phyloP scores from a whole-genome alignment of 2,113 vertebrate species.

The Ameiurus melas region DNA sequence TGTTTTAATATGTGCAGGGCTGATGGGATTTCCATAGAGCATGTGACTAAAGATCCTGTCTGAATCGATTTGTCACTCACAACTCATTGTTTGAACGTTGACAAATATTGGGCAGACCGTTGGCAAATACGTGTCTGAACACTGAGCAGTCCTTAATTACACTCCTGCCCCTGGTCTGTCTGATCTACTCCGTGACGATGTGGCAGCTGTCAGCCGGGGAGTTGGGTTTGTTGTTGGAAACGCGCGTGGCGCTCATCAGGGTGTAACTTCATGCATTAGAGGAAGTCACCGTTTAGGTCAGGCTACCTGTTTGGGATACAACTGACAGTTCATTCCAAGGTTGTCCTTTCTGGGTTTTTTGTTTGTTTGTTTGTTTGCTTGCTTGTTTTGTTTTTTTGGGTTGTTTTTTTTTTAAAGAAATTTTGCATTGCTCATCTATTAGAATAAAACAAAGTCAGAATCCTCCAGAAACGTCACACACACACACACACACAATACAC shows the following conservation, averaged over 20 bases:
- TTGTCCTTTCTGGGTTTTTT: not conserved
- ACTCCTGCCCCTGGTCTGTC: conserved; percentile 14
- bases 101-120: conserved; percentile 27
- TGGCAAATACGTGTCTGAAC: conserved; percentile 35
- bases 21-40: conserved; percentile 20
- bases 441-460: not conserved
- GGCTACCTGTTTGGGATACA: not conserved
- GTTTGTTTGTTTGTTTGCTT: not conserved
- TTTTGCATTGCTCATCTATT: not conserved
- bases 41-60: conserved; percentile 32
- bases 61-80: conserved; percentile 41
- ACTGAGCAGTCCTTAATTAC: conserved; percentile 17
- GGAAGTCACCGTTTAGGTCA: not conserved
- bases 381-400: no score
- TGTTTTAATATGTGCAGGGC: conserved; percentile 1
- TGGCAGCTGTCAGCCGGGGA: conserved; percentile 1
- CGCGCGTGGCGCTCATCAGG: not conserved
- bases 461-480: not conserved
- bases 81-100: conserved; percentile 21
- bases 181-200: conserved; percentile 11
- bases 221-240: conserved; percentile 27
- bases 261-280: not conserved
- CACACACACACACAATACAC: no score
- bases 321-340: not conserved
- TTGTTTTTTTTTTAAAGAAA: not conserved